These are phyloP conservation scores for Ormyrus labotus DNA, from an alignment of 2,888 invertebrate genomes.

Conservation along the genomic window DNA sequence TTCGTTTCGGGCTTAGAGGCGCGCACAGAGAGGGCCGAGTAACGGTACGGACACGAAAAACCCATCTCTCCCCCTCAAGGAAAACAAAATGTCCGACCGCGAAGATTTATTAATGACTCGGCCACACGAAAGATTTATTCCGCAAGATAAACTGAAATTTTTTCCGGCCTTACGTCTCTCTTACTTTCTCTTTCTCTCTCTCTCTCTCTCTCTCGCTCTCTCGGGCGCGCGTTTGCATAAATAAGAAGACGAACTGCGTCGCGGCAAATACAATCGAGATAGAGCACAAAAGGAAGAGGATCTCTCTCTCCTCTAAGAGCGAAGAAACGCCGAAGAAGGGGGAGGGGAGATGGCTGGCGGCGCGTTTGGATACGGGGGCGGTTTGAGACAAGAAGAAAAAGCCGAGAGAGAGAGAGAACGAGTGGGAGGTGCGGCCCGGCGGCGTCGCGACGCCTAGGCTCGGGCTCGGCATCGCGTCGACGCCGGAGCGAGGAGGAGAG, in stretches of 20 bases:
- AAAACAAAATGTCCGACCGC: slow-evolving; percentile 22
- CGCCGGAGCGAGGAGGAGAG: slow-evolving; percentile 14
- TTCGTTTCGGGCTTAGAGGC: too few species aligned
- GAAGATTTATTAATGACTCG: slow-evolving; percentile 48
- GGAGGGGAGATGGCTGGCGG: slow-evolving; percentile 30
- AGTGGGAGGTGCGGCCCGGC: not conserved
- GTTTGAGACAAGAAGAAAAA: not conserved
- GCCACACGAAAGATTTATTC: slow-evolving; percentile 19
- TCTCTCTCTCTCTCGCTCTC: not conserved
- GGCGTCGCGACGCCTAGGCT: slow-evolving; percentile 64
- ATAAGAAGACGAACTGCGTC: slow-evolving; percentile 41
- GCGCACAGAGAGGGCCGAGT: too few species aligned
- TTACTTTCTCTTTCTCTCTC: too few species aligned
- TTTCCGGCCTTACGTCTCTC: not conserved
- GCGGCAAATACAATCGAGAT: slow-evolving; percentile 38
- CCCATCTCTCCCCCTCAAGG: not conserved
- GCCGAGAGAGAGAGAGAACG: slow-evolving; percentile 26
- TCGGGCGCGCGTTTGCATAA: slow-evolving; percentile 29
- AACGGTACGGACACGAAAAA: not conserved
- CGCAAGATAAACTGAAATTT: slow-evolving; percentile 25
- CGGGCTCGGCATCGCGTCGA: slow-evolving; percentile 32
- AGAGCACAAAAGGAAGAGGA: slow-evolving; percentile 40
- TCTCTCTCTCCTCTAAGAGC: slow-evolving; percentile 16
- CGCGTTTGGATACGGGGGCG: not conserved
- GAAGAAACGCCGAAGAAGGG: slow-evolving; percentile 41